Conservation (phyloP, 2,888 invertebrate species). For the Iselma pallidipennis region DNA sequence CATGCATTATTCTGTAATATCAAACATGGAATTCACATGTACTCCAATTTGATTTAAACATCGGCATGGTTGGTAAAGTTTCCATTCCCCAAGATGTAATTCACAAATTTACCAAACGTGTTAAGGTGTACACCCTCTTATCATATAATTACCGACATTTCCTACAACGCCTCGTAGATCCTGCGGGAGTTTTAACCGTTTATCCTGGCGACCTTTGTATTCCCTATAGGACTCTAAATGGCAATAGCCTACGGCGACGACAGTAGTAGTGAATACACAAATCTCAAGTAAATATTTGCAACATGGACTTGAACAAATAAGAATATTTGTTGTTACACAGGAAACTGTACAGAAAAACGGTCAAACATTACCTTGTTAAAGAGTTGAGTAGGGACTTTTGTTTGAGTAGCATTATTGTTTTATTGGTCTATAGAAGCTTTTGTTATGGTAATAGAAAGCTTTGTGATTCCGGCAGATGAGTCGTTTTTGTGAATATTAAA, state of each 20-base stretch:
- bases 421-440: conserved; percentile 31
- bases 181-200: conserved; percentile 28
- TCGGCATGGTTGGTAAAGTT: background rate
- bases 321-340: background rate
- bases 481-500: conserved; percentile 22
- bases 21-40: too few species aligned
- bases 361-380: background rate
- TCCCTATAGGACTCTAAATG: conserved; percentile 9
- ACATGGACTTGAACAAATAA: background rate
- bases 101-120: conserved; percentile 11
- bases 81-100: conserved; percentile 1
- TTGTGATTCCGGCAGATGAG: conserved; percentile 21
- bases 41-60: background rate
- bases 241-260: conserved; percentile 23
- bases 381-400: background rate
- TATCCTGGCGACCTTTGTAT: conserved; percentile 23
- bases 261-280: background rate
- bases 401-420: conserved; percentile 31
- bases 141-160: conserved; percentile 18
- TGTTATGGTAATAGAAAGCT: conserved; percentile 28
- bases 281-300: conserved; percentile 3
- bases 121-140: conserved; percentile 16
- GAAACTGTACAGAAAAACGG: background rate
- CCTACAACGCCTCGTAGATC: conserved; percentile 13
- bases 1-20: too few species aligned